Conservation (phyloP, 2,797 vertebrate species). For the Heliangelus exortis region DNA sequence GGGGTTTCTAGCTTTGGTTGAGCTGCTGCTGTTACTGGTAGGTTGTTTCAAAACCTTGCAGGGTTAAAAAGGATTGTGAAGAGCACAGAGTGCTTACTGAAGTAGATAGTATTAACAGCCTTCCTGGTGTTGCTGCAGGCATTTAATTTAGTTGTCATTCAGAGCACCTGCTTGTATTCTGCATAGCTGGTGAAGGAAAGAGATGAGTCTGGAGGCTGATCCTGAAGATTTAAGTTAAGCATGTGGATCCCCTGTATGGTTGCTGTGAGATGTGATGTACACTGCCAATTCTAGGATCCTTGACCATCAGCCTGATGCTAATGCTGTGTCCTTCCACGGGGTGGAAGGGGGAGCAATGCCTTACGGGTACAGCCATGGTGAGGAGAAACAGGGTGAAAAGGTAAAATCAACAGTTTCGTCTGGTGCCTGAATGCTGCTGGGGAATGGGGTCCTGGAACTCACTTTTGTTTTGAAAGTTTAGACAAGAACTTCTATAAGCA, state of each 20-base stretch:
- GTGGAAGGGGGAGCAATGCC: not conserved
- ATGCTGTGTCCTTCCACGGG: not conserved
- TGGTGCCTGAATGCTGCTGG: not conserved
- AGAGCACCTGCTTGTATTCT: not conserved
- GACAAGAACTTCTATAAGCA: not conserved
- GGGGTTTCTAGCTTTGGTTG: not conserved
- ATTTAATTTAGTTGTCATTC: not conserved
- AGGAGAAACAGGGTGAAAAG: not conserved
- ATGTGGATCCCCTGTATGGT: not conserved
- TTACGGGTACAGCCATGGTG: not conserved
- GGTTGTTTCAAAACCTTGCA: not conserved
- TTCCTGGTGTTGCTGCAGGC: not conserved
- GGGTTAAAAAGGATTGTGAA: not conserved
- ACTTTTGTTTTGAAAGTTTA: not conserved
- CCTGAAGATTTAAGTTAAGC: not conserved
- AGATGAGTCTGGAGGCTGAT: not conserved
- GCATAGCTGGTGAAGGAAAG: not conserved
- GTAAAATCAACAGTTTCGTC: not conserved
- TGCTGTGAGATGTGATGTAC: not conserved
- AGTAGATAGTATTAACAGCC: not conserved
- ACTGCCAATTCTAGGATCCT: not conserved
- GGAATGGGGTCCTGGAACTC: not conserved
- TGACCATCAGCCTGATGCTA: not conserved
- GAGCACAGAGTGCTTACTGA: not conserved
- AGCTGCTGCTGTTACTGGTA: not conserved